Evolutionary conservation across 2,888 invertebrate genomes (phyloP).

Genomic region (Thysanoteuthis rhombus): DNA sequence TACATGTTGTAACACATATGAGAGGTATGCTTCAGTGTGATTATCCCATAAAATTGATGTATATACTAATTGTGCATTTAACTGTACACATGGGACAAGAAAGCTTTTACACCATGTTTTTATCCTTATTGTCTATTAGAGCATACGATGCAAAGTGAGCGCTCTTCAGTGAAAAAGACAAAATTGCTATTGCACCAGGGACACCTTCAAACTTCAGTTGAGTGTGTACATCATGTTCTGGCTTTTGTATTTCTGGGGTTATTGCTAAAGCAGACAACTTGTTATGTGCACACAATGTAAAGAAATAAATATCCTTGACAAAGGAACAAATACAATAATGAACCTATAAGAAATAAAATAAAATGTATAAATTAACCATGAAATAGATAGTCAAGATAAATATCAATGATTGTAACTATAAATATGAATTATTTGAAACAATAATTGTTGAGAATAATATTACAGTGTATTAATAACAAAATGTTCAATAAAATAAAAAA

Average conservation of each 20-base stretch:
- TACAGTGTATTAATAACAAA: no score
- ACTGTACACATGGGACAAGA: background rate
- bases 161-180: constrained; percentile 12
- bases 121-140: background rate
- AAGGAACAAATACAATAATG: background rate
- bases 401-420: background rate
- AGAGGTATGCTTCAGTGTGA: background rate
- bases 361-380: background rate
- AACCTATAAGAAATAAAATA: background rate
- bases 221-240: background rate
- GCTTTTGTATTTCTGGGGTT: background rate
- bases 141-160: background rate
- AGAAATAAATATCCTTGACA: background rate
- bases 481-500: no score
- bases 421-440: background rate
- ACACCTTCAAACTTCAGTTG: background rate
- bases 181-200: background rate
- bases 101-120: background rate
- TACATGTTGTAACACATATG: background rate
- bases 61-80: background rate
- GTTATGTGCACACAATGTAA: background rate
- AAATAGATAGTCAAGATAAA: background rate
- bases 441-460: no score
- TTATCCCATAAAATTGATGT: constrained; percentile 12
- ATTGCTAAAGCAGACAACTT: background rate